Evolutionary conservation across 2,888 invertebrate genomes (phyloP).

Genomic region (Lordiphosa andalusiaca): DNA sequence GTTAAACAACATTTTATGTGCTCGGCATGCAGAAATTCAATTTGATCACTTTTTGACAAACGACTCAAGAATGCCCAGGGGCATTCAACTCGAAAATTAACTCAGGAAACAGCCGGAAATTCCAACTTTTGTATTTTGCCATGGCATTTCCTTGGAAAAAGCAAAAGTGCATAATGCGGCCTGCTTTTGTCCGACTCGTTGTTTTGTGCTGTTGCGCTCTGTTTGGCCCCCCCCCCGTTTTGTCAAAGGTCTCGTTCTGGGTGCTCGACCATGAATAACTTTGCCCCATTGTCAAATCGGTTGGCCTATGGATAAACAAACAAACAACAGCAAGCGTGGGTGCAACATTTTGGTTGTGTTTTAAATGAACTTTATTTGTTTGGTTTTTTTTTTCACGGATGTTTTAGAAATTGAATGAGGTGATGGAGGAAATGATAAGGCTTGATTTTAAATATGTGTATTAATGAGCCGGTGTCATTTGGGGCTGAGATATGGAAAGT

Average conservation of each 20-base stretch:
- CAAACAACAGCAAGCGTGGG: too few species aligned
- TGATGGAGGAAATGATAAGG: too few species aligned
- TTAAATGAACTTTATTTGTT: too few species aligned
- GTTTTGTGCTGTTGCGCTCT: constrained; percentile 51
- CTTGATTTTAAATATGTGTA: too few species aligned
- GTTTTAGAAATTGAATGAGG: too few species aligned
- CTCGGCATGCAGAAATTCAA: constrained; percentile 23
- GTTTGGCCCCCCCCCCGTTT: constrained; percentile 39
- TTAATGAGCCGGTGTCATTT: too few species aligned
- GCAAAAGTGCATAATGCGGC: constrained; percentile 58
- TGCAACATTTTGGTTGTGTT: too few species aligned
- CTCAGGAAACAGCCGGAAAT: constrained; percentile 23
- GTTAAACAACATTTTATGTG: constrained; percentile 26
- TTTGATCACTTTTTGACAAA: constrained; percentile 36
- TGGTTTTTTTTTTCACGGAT: too few species aligned
- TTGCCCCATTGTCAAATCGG: constrained; percentile 47
- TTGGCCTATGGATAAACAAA: neutral
- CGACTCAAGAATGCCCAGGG: constrained; percentile 35
- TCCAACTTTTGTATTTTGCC: constrained; percentile 2
- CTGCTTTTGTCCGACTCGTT: constrained; percentile 25
- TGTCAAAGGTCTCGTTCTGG: constrained; percentile 35
- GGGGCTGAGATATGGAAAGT: neutral
- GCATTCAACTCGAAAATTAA: constrained; percentile 61
- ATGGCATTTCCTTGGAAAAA: constrained; percentile 8
- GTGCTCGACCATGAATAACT: constrained; percentile 67